Percentiles rank a stretch among this genome's conserved stretches.
phyloP scores from a whole-genome alignment of 2,113 vertebrate genomes.

The Oncorhynchus kisutch region DNA sequence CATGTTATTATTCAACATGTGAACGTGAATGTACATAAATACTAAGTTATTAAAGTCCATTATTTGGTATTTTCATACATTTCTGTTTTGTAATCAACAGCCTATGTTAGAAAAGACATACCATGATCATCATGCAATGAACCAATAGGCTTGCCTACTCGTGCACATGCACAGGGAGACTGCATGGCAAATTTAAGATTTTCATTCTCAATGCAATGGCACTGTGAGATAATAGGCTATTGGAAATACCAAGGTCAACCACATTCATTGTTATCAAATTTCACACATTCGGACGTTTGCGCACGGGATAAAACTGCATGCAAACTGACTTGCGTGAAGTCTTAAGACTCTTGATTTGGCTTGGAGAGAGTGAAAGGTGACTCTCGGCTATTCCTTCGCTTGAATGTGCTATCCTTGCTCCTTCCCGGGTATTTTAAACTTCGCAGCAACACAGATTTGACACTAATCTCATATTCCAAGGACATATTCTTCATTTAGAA shows the following conservation, averaged over 20 bases:
- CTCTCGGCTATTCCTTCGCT: slow-evolving; percentile 49
- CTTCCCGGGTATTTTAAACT: not conserved
- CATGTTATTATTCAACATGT: slow-evolving; percentile 83
- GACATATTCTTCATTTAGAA: not conserved
- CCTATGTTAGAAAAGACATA: not conserved
- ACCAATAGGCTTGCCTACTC: too few relatives aligned
- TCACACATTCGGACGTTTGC: not conserved
- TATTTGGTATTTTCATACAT: slow-evolving; percentile 91
- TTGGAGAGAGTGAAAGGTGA: slow-evolving; percentile 25
- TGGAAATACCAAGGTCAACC: too few relatives aligned
- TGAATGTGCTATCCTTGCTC: slow-evolving; percentile 58
- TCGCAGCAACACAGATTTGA: not conserved
- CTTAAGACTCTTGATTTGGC: not conserved
- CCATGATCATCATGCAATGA: not conserved
- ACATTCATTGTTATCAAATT: too few relatives aligned
- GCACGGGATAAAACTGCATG: not conserved
- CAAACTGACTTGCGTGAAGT: not conserved
- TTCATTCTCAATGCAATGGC: not conserved
- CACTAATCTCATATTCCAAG: not conserved
- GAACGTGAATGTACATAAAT: slow-evolving; percentile 96
- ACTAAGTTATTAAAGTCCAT: slow-evolving; percentile 95
- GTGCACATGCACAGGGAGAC: too few relatives aligned
- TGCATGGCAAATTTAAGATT: not conserved
- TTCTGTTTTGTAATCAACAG: not conserved
- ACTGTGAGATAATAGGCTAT: too few relatives aligned